Base-by-base conservation (phyloP, 2,888 invertebrate species). In the Hypomecis atomaria region DNA sequence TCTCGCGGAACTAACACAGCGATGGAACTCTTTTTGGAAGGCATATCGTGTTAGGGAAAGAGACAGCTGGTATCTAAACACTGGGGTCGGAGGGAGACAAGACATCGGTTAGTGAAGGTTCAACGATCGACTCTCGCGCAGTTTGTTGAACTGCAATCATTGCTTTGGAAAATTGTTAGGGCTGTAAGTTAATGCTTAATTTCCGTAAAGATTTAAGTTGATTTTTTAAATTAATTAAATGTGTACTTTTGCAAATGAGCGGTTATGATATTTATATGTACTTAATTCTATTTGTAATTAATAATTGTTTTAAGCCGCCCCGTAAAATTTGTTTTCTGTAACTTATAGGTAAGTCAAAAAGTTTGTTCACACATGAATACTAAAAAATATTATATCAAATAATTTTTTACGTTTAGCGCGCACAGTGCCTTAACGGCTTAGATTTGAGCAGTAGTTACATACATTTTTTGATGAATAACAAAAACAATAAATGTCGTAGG, bases 121-220 rank as follows among this genome's bases (percentile, higher is more conserved):
- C 92, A 92, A 92, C 85, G 92, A 84, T 89, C 92, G 89, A 84
- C 87, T 90, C 88, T 80, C 77, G 89, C 89, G 90, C 89, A 90
- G 92, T 90, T 92, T 91, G 90, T 92, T 92, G 92, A 92, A 90
- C 91, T 88, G 86, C 85, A 90, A 88, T 88, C 88, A 88, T 86
- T 86, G 87, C 92, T 89, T 89, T 85, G 87, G 89, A 88, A 89
- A 90, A 90, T 83, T 78, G 79, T 77, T 83, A 91, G 92, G 92
- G 91, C 67, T 89, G 85, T 38, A 5, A 7, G 85, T 38, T 4
- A 7, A 42, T n/a, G 6, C 37, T 23, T 48, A 59, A 47, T 43
- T 13, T 11, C 43, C 4, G 6, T 23, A 36, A 7, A 38, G 9
- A 38, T 1, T 38, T 38, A 38, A 38, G 38, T 9, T 38, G 38